Base-by-base conservation (phyloP, 2,888 invertebrate species). In the Allygus modestus region DNA sequence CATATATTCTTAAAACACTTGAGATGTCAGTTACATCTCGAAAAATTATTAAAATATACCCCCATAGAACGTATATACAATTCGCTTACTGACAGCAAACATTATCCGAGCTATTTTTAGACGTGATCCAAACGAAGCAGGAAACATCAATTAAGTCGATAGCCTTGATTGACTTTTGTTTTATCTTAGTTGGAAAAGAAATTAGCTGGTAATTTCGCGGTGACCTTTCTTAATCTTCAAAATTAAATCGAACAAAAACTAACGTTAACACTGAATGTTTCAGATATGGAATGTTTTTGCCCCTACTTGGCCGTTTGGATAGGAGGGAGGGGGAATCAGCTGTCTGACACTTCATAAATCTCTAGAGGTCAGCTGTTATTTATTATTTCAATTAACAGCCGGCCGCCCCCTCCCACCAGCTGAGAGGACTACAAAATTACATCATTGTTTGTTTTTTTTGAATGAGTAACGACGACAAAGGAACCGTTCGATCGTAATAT, bases 341-440 rank as follows among this genome's bases (percentile, higher is more conserved):
- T 69, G 69, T 31, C 69, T 33, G 17, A 17, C 69, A 69, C 69
- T n/a, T 33, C 31, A 31, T 69, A 69, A 31, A 69, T 69, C 69
- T 2, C 33, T 69, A 5, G 69, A 69, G 69, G 69, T 69, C 69
- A 69, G 33, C 33, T 33, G 69, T 17, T 69, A 69, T 69, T 69
- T 69, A 69, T 28, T 69, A 69, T 69, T 61, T 69, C 69, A 69
- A 69, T 69, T 31, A 69, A 69, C 28, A 69, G 12, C 69, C 17
- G 69, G 4, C 31, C 33, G 31, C 61, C 31, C 61, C 61, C 28
- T 61, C 20, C 54, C 2, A 5, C 26, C 61, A 61, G 33, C 33
- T n/a, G 33, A n/a, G 5, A 4, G 23, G 20, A 11, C 9, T 58
- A 20, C 4, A 23, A 31, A 17, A 69, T 69, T 69, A 69, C 7